These are phyloP conservation scores for Epinephelus lanceolatus DNA, from an alignment of 2,113 vertebrate genomes.

Conservation along the genomic window DNA sequence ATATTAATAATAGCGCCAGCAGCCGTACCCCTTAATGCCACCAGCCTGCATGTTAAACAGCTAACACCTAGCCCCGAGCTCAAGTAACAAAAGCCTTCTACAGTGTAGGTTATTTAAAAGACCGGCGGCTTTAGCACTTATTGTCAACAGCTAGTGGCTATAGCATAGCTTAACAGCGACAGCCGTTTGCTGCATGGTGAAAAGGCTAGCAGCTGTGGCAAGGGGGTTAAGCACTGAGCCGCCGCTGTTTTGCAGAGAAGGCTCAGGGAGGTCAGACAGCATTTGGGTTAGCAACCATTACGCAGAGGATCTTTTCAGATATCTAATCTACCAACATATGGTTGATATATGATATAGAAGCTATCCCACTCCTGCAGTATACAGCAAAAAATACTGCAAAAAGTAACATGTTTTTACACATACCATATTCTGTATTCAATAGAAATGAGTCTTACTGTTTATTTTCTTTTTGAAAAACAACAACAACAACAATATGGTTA, in stretches of 20 bases:
- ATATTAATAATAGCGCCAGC: constrained; percentile 74
- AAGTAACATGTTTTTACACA: not conserved
- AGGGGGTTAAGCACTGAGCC: constrained; percentile 50
- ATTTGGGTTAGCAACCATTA: constrained; percentile 26
- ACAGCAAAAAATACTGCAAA: not conserved
- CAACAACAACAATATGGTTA: too few relatives aligned
- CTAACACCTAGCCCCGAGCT: constrained; percentile 63
- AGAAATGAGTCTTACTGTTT: not conserved
- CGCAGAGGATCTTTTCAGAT: not conserved
- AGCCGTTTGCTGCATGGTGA: constrained; percentile 53
- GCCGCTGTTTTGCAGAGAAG: constrained; percentile 14
- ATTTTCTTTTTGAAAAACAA: not conserved
- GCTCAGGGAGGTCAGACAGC: constrained; percentile 36
- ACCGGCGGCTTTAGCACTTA: constrained; percentile 54
- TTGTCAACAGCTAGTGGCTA: constrained; percentile 52
- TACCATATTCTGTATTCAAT: not conserved
- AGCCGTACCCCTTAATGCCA: constrained; percentile 70
- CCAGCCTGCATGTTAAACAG: constrained; percentile 73
- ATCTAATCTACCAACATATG: constrained; percentile 8
- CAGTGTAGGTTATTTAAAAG: constrained; percentile 60
- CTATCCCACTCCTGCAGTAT: not conserved
- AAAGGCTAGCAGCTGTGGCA: constrained; percentile 51
- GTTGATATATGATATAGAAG: too few relatives aligned
- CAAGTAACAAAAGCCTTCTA: constrained; percentile 37
- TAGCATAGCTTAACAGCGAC: constrained; percentile 42